phyloP scores from a whole-genome alignment of 2,113 vertebrate genomes.

The Microtus ochrogaster region DNA sequence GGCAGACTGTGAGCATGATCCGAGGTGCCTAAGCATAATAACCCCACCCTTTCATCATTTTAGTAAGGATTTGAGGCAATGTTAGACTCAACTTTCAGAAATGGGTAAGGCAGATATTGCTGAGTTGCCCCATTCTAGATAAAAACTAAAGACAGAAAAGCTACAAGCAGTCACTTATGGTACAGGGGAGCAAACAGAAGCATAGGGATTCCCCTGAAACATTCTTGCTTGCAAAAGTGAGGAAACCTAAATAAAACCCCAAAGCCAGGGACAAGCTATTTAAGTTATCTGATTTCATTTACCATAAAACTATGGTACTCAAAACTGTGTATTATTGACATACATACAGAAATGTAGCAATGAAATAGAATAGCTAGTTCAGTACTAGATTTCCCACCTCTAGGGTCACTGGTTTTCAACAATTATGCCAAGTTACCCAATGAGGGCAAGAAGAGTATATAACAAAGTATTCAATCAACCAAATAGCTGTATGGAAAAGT shows the following conservation, averaged over 20 bases:
- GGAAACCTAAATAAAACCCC: conserved; percentile 25
- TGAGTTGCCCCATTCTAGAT: not conserved
- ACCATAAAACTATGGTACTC: conserved; percentile 1
- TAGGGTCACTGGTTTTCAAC: not conserved
- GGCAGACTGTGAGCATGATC: not conserved
- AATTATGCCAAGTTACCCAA: not conserved
- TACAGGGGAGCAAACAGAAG: not conserved
- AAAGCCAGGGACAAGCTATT: not conserved
- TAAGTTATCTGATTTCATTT: conserved; percentile 19
- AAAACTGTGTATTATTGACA: not conserved
- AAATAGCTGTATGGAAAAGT: conserved; percentile 38
- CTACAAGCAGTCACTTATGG: not conserved
- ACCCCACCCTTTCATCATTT: not conserved
- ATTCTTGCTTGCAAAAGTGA: not conserved
- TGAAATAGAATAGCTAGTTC: not conserved
- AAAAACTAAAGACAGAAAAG: not conserved
- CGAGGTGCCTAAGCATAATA: not conserved
- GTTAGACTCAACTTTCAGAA: conserved; percentile 14
- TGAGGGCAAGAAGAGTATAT: not conserved
- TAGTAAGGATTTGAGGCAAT: conserved; percentile 4
- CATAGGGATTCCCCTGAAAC: not conserved
- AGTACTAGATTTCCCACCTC: not conserved
- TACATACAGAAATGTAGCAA: not conserved
- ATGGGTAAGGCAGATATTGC: not conserved
- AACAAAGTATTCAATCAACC: not conserved